These are phyloP conservation scores for Okapia johnstoni DNA, from an alignment of 2,113 vertebrate species.

Conservation along the genomic window DNA sequence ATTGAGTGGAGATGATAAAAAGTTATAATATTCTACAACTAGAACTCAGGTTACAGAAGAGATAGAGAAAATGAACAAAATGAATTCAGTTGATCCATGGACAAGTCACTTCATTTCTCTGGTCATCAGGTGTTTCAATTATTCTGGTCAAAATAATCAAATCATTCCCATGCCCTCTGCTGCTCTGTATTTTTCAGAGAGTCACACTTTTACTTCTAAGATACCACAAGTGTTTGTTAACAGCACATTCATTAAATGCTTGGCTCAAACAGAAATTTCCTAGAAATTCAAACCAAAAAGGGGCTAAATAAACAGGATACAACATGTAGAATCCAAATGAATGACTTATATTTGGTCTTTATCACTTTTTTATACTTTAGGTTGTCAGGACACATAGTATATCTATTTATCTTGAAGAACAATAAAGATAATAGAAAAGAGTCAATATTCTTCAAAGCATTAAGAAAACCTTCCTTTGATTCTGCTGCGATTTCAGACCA, in stretches of 20 bases:
- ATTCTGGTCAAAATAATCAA: constrained; percentile 30
- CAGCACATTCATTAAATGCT: constrained; percentile 31
- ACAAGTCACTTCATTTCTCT: not conserved
- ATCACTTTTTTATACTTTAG: not conserved
- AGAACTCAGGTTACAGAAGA: constrained; percentile 11
- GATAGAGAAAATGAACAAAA: not conserved
- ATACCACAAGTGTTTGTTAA: constrained; percentile 37
- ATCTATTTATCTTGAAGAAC: not conserved
- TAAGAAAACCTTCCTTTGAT: constrained; percentile 2
- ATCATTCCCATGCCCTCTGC: not conserved
- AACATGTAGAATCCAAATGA: not conserved
- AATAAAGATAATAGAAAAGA: constrained; percentile 10
- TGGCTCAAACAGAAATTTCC: constrained; percentile 35
- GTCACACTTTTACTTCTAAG: constrained; percentile 44
- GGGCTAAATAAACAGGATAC: not conserved
- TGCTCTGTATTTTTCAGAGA: constrained; percentile 14
- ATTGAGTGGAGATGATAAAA: constrained; percentile 39
- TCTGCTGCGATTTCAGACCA: constrained; percentile 1
- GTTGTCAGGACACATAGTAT: not conserved
- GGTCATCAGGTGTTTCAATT: not conserved
- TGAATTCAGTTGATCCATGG: not conserved
- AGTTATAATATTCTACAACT: not conserved
- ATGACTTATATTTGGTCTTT: not conserved
- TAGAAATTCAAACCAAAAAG: constrained; percentile 35
- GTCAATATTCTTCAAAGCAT: not conserved